Evolutionary conservation across 2,888 invertebrate genomes (phyloP), one percentile per base, ranked within the genome.

Genomic region (Xestia ashworthii): DNA sequence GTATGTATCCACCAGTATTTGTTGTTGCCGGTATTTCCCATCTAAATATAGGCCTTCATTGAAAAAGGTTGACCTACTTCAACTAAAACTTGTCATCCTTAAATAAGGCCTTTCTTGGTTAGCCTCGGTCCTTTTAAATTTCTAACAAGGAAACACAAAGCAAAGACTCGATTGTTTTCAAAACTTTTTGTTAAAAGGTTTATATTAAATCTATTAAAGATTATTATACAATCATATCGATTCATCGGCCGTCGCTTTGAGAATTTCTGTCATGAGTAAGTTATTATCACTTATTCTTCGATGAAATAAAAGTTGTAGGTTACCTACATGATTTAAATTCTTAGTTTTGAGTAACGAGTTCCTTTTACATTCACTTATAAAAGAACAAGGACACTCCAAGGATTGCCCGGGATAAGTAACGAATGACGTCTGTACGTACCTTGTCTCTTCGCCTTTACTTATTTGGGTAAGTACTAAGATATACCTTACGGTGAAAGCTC

Each of bases 51-150:
- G n/a, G 9, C 19, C 4, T 72, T 12, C 25, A 46, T 32, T 9
- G 32, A 32, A 22, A 44, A 46, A n/a, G 32, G 12, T 60, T 55
- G 41, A 48, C 25, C 38, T 65, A 50, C 72, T 66, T 58, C 25
- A 50, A 1, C 50, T 44, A 22, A 78, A 71, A 32, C 41, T 80
- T 71, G 48, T 55, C 41, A 48, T 78, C 14, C 41, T 65, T 50
- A 80, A 41, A 53, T 50, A 79, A 12, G 44, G 14, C 50, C 22
- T 32, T 14, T 38, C 32, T 72, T 72, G 44, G 44, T 72, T 72
- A 38, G 9, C 65, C 72, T 66, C 16, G n/a, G n/a, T 50, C 32
- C 19, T 41, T 67, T 60, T 46, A 25, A 22, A 32, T 38, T 14
- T n/a, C n/a, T n/a, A n/a, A n/a, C n/a, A n/a, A n/a, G n/a, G n/a